Evolutionary conservation across 2,888 invertebrate species (phyloP), one percentile per base, ranked within the genome.

Genomic region (Gibbula magus): DNA sequence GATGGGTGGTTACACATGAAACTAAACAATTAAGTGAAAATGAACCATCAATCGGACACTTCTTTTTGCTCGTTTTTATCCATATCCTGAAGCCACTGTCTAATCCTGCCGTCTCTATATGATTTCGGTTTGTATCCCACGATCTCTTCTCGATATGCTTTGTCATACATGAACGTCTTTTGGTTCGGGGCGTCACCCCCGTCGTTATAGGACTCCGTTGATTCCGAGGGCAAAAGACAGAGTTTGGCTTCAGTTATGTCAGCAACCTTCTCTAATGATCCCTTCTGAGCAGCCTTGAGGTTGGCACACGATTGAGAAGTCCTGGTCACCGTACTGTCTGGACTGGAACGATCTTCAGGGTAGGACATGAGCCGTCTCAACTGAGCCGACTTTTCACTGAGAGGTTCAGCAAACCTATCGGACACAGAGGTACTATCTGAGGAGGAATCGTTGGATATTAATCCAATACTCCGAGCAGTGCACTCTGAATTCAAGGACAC

Each of bases 361-460:
- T 86, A 81, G 5, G 86, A 86, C 80, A 84, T 79, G 61, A 82
- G 83, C 13, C 86, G 76, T 22, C 84, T 73, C 51, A 86, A 73
- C 8, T 82, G 81, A 10, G 80, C 67, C 22, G 70, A 54, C 45
- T 61, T 70, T 18, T 75, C 61, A 13, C 67, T 70, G 16, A 22
- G 45, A 2, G 70, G 51, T 25, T 79, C 80, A 32, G 66, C 75
- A 35, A 76, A 39, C 29, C 80, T 35, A 13, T 79, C 82, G 52
- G 79, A 56, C 51, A 77, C 56, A 45, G 79, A 79, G 4, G 74
- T 70, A 3, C 79, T 70, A 56, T 78, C 78, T 0, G 87, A 86
- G 13, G 85, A 86, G 0, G 89, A 89, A 83, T 90, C 90, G 82
- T 90, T 89, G 70, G 90, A 90, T 45, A 90, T 87, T 8, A 90